These are phyloP conservation scores for Volucella zonaria DNA, from an alignment of 2,888 invertebrate species.

Conservation along the genomic window DNA sequence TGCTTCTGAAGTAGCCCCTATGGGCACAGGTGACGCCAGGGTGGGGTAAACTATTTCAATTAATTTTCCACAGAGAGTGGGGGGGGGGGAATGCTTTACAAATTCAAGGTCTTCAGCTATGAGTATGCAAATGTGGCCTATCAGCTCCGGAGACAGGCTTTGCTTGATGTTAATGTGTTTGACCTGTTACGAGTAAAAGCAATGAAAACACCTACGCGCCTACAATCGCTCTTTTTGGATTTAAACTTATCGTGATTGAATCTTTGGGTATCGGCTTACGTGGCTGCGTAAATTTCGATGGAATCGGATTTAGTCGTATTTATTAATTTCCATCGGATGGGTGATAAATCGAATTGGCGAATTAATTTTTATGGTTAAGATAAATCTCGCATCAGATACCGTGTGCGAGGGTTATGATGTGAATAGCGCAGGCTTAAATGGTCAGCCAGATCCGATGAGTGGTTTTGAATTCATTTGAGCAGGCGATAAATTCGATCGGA, in stretches of 20 bases:
- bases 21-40: background rate
- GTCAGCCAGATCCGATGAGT: background rate
- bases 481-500: background rate
- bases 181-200: background rate
- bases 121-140: conserved; percentile 12
- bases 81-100: conserved; percentile 3
- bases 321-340: conserved; percentile 47
- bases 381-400: conserved; percentile 35
- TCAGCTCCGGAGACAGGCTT: background rate
- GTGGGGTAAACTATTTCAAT: conserved; percentile 44
- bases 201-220: conserved; percentile 54
- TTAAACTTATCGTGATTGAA: conserved; percentile 44
- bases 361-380: conserved; percentile 64
- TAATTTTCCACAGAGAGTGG: conserved; percentile 11
- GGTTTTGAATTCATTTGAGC: conserved; percentile 14
- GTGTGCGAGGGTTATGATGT: conserved; percentile 13
- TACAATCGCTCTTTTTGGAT: conserved; percentile 3
- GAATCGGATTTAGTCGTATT: conserved; percentile 44
- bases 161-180: conserved; percentile 33
- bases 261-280: conserved; percentile 52
- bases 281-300: conserved; percentile 13
- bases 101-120: background rate
- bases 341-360: conserved; percentile 65
- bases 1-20: conserved; percentile 33
- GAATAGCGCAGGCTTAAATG: conserved; percentile 15